Evolutionary conservation across 2,888 invertebrate genomes (phyloP).

Genomic region (Maniola hyperantus): DNA sequence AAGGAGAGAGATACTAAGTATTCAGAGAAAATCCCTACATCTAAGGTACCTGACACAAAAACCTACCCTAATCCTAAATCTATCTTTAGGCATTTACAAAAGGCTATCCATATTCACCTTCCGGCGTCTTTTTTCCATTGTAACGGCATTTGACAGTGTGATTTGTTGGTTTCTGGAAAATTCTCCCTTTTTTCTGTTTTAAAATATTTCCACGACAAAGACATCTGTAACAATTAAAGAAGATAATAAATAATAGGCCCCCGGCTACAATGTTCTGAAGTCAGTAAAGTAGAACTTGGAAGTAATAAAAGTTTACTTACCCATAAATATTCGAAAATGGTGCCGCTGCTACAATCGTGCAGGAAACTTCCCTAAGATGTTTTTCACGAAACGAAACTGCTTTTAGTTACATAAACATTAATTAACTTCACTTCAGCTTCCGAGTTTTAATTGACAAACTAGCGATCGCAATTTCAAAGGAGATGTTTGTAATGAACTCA

Average conservation of each 20-base stretch:
- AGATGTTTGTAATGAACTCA: slow-evolving; percentile 27
- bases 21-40: slow-evolving; percentile 38
- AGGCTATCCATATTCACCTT: slow-evolving; percentile 17
- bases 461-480: slow-evolving; percentile 42
- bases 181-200: slow-evolving; percentile 11
- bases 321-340: slow-evolving; percentile 45
- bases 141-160: not conserved
- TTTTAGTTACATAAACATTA: slow-evolving; percentile 57
- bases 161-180: slow-evolving; percentile 7
- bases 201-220: slow-evolving; percentile 18
- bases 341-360: slow-evolving; percentile 40
- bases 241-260: slow-evolving; percentile 33
- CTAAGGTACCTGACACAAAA: slow-evolving; percentile 45
- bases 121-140: not conserved
- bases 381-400: slow-evolving; percentile 48
- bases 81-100: slow-evolving; percentile 56
- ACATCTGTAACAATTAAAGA: slow-evolving; percentile 45
- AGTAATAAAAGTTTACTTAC: slow-evolving; percentile 49
- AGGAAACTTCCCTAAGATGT: slow-evolving; percentile 46
- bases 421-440: slow-evolving; percentile 54
- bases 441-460: slow-evolving; percentile 61
- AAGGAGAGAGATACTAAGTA: not conserved
- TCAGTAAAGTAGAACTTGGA: slow-evolving; percentile 33
- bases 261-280: slow-evolving; percentile 27
- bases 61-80: slow-evolving; percentile 47